Evolutionary conservation across 2,888 invertebrate species (phyloP).

Genomic region (Chirona hameri): DNA sequence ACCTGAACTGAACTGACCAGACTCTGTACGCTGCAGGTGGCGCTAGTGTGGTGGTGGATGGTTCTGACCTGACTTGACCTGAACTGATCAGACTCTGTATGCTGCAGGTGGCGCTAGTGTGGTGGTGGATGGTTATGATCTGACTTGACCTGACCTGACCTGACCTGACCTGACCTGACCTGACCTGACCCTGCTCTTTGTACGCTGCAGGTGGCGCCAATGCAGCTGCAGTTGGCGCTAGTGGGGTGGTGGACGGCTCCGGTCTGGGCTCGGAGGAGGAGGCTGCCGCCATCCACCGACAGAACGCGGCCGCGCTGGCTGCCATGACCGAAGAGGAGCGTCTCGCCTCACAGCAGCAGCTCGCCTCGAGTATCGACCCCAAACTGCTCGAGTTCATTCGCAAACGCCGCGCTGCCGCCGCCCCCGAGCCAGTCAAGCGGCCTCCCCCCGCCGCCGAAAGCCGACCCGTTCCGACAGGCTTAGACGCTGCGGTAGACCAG

Average conservation of each 20-base stretch:
- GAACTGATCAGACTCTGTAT: no score
- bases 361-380: constrained; percentile 63
- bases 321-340: constrained; percentile 72
- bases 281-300: constrained; percentile 58
- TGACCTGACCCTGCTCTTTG: neutral
- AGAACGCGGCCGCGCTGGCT: constrained; percentile 64
- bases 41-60: no score
- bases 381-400: constrained; percentile 63
- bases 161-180: no score
- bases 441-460: neutral
- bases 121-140: no score
- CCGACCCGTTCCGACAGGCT: constrained; percentile 31
- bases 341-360: constrained; percentile 63
- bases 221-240: neutral
- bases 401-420: neutral
- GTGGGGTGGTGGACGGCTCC: constrained; percentile 3
- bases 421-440: constrained; percentile 29
- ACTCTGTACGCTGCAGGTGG: no score
- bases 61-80: no score
- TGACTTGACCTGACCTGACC: no score
- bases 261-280: neutral
- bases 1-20: no score
- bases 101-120: no score
- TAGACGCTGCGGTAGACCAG: constrained; percentile 44
- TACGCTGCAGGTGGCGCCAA: no score